These are phyloP conservation scores for Berghia stephanieae DNA, from an alignment of 1,140 invertebrate species.

Conservation along the genomic window DNA sequence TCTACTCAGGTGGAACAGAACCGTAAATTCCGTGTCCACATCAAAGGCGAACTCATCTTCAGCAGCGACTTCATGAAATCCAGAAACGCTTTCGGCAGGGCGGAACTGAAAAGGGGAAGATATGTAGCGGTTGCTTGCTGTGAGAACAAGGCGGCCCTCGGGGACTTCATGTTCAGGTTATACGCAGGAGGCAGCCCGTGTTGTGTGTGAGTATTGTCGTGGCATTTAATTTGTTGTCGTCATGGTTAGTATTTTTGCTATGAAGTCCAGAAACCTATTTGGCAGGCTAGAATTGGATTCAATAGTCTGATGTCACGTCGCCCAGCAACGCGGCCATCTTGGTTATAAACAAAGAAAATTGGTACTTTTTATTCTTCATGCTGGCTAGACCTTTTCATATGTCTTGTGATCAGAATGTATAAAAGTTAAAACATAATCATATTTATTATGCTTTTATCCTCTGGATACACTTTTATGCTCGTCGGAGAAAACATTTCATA, in stretches of 20 bases:
- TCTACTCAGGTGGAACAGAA: constrained; percentile 71
- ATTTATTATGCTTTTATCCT: no score
- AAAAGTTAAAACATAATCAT: no score
- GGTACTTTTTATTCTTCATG: no score
- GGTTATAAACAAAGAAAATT: no score
- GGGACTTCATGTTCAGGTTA: constrained; percentile 72
- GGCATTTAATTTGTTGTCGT: no score
- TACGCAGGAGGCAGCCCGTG: constrained; percentile 64
- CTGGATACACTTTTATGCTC: no score
- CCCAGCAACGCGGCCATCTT: no score
- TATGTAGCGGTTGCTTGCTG: constrained; percentile 75
- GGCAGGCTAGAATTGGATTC: constrained; percentile 53
- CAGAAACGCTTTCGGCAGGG: constrained; percentile 68
- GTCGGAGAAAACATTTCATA: no score
- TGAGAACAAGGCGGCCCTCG: constrained; percentile 69
- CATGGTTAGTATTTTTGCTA: no score
- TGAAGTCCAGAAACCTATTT: constrained; percentile 69
- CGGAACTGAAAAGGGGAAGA: constrained; percentile 67
- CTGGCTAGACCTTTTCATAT: no score
- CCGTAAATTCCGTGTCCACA: constrained; percentile 70
- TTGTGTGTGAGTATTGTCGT: constrained; percentile 46
- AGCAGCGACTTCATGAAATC: constrained; percentile 69
- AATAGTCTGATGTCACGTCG: no score
- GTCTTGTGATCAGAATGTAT: no score
- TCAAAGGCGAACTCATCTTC: constrained; percentile 62